Base-by-base conservation (phyloP, 2,888 invertebrate genomes). In the Ischnura elegans region DNA sequence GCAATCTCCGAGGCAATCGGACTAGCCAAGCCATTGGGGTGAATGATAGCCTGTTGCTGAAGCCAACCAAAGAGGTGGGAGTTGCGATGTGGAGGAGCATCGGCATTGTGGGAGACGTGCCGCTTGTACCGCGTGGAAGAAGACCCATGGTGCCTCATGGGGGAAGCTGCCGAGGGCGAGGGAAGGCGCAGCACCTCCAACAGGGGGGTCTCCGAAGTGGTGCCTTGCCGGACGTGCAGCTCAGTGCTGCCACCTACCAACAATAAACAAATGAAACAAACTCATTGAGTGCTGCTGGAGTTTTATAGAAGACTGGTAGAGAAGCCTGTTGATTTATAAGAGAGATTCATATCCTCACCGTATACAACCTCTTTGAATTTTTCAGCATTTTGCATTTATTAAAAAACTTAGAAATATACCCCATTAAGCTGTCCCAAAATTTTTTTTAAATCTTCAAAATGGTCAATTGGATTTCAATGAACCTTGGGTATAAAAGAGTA, bases 211-310 rank as follows among this genome's bases (percentile, higher is more conserved):
- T 97, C 97, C 0, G 98, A 98, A 0, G 97, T 97, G 86, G 97
- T 96, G 4, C 98, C 98, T 95, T 97, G 97, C 36, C 97, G 96
- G n/a, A 98, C 96, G 8, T 96, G 96, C 84, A 98, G 95, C 95
- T 97, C 97, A 0, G 97, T 97, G 85, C 96, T 97, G 13, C 97
- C 97, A 66, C 96, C 97, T 97, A 94, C 42, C 13, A 10, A 19
- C 13, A 51, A 21, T 0, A 25, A 5, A 45, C 8, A 13, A 85
- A n/a, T n/a, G 3, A 29, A n/a, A n/a, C n/a, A n/a, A n/a, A n/a
- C n/a, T n/a, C n/a, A n/a, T n/a, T n/a, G n/a, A n/a, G n/a, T n/a
- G n/a, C n/a, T n/a, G n/a, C n/a, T n/a, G n/a, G n/a, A n/a, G n/a
- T n/a, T n/a, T n/a, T n/a, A n/a, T n/a, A n/a, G n/a, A n/a, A n/a